Base-by-base conservation (phyloP, 2,888 invertebrate genomes). In the Chrysopilus asiliformis region DNA sequence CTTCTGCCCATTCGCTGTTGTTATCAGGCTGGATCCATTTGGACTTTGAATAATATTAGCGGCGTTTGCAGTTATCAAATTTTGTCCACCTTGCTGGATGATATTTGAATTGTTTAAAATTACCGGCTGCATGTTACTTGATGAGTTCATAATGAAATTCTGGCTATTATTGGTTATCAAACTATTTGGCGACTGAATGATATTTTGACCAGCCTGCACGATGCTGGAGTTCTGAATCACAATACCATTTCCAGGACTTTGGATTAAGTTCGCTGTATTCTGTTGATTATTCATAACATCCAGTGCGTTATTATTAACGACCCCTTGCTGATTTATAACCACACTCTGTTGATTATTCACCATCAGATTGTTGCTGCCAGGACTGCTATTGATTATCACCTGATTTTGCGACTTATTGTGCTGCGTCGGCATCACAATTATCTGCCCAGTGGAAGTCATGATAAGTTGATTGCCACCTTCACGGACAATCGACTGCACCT, bases 401-500 rank as follows among this genome's bases (percentile, higher is more conserved):
- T 55, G 55, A 8, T 41, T 44, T 29, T 33, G n/a, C 6, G 40
- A 35, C 39, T 44, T 14, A 38, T 35, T 20, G 44, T 42, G 32
- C 47, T 51, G 16, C 25, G 46, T 17, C 16, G 60, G 62, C 49
- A 63, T 58, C 14, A 64, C 58, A 37, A 64, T 53, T 19, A 64
- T 46, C 40, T 64, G 64, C 3, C 64, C 64, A 3, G 58, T 56
- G 2, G 64, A 61, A 13, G 64, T 64, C 63, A 64, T 64, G 18
- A 64, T 59, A 28, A 64, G 49, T 41, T 64, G 64, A 26, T 51
- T 56, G 18, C 52, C 52, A 29, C 44, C 45, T 30, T 49, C 47
- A 4, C 51, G 50, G 6, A 56, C 43, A 36, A 56, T 45, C 3
- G 57, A 51, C 32, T 60, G 59, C 10, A 59, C 41, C 32, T 54